Conservation (phyloP, 2,797 vertebrate species). For the Enteromius fasciolatus region DNA sequence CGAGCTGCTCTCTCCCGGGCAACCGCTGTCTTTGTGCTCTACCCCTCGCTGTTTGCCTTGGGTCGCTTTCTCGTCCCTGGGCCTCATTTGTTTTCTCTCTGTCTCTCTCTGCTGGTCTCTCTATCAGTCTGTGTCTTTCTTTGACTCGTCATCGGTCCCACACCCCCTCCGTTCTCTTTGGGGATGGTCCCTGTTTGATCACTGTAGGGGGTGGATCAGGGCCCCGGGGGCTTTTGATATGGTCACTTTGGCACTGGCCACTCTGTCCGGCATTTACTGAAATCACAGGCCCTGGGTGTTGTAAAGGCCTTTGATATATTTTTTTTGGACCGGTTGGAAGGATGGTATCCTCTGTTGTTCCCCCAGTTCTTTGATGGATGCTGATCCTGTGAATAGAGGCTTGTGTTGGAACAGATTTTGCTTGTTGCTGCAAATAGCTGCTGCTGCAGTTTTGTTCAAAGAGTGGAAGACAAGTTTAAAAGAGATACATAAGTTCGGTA, state of each 20-base stretch:
- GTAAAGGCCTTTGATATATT: conserved; percentile 63
- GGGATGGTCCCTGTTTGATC: conserved; percentile 74
- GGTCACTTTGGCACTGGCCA: conserved; percentile 67
- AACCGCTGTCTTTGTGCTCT: conserved; percentile 74
- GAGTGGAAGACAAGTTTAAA: conserved; percentile 42
- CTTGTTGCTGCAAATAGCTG: conserved; percentile 53
- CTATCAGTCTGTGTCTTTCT: conserved; percentile 45
- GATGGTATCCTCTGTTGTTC: conserved; percentile 54
- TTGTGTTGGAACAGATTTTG: conserved; percentile 51
- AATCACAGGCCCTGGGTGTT: conserved; percentile 48
- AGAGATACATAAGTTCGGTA: conserved; percentile 26
- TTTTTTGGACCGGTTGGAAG: conserved; percentile 10
- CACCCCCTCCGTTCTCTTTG: conserved; percentile 58
- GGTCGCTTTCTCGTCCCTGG: conserved; percentile 59
- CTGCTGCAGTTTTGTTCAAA: conserved; percentile 45
- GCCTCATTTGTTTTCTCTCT: conserved; percentile 38
- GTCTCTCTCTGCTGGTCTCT: conserved; percentile 58
- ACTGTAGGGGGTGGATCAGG: conserved; percentile 69
- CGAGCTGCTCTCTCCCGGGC: conserved; percentile 73
- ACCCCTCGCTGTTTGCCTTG: conserved; percentile 76
- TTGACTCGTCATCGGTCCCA: conserved; percentile 42
- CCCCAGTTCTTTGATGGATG: conserved; percentile 61
- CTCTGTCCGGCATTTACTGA: conserved; percentile 57
- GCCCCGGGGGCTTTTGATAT: conserved; percentile 70
- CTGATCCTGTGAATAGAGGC: conserved; percentile 29